Conservation (phyloP, 2,797 vertebrate genomes). For the Perdix hodgsoniae region DNA sequence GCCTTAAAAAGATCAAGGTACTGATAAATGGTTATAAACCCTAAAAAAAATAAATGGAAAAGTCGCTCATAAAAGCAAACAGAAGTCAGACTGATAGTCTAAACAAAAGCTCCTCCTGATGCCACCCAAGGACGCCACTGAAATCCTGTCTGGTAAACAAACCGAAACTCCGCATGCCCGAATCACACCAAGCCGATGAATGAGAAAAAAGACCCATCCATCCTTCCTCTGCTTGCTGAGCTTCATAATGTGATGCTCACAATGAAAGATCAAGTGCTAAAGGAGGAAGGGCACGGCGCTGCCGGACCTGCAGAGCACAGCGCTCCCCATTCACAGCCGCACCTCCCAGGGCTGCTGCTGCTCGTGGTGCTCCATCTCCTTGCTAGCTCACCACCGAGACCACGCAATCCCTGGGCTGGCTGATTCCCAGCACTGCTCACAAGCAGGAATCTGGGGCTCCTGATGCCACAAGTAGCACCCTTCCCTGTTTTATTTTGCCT, state of each 20-base stretch:
- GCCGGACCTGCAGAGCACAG: neutral
- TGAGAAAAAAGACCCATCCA: neutral
- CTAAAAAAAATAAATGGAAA: constrained; percentile 13
- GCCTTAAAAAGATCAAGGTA: constrained; percentile 7
- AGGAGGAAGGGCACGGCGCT: neutral
- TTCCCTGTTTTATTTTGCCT: neutral
- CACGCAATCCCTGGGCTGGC: no score
- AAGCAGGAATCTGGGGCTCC: neutral
- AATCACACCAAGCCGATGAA: constrained; percentile 30
- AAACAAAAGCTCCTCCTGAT: constrained; percentile 62
- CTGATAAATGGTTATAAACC: constrained; percentile 1
- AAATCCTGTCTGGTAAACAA: constrained; percentile 66
- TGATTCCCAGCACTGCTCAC: neutral
- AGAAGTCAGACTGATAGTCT: constrained; percentile 30
- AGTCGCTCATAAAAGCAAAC: constrained; percentile 21
- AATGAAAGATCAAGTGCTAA: neutral
- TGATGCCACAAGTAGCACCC: neutral
- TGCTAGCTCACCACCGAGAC: neutral
- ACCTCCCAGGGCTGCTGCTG: neutral
- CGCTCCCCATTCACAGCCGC: neutral
- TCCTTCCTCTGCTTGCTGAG: neutral
- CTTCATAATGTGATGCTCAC: accelerated
- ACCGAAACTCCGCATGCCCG: neutral
- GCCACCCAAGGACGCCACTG: constrained; percentile 37
- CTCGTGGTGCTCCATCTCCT: no score